These are phyloP conservation scores for Neelides folsomi DNA, from an alignment of 2,888 invertebrate species.

Conservation along the genomic window DNA sequence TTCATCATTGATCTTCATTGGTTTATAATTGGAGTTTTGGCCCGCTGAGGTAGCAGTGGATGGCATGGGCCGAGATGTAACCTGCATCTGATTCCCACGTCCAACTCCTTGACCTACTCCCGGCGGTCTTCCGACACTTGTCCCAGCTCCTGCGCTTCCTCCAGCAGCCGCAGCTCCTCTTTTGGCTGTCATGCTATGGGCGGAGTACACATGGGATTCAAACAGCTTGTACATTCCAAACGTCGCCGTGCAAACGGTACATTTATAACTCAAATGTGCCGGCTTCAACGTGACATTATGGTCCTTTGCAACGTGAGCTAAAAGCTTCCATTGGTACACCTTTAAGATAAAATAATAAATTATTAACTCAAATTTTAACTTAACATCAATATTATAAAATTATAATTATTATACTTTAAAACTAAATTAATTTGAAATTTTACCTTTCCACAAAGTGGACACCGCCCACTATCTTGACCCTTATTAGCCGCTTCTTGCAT, in stretches of 20 bases:
- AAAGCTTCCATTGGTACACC: constrained; percentile 86
- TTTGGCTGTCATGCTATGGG: constrained; percentile 79
- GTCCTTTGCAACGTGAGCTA: constrained; percentile 82
- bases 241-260: constrained; percentile 86
- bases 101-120: constrained; percentile 16
- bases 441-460: constrained; percentile 88
- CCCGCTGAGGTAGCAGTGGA: constrained; percentile 7
- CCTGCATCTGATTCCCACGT: constrained; percentile 23
- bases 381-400: neutral
- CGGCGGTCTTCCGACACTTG: constrained; percentile 18
- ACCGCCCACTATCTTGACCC: constrained; percentile 84
- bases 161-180: constrained; percentile 38
- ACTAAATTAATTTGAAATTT: constrained; percentile 35
- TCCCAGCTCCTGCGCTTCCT: constrained; percentile 9
- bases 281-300: constrained; percentile 84
- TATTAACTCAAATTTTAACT: neutral
- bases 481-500: constrained; percentile 93
- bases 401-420: neutral
- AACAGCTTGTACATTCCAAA: constrained; percentile 92
- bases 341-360: constrained; percentile 37
- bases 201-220: constrained; percentile 85
- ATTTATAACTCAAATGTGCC: constrained; percentile 85
- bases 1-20: constrained; percentile 74
- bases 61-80: constrained; percentile 20
- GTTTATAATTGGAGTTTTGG: constrained; percentile 44